Percentiles rank a stretch among this genome's conserved stretches.
Conservation (phyloP, 2,113 vertebrate species). For the Phalacrocorax pelagicus region DNA sequence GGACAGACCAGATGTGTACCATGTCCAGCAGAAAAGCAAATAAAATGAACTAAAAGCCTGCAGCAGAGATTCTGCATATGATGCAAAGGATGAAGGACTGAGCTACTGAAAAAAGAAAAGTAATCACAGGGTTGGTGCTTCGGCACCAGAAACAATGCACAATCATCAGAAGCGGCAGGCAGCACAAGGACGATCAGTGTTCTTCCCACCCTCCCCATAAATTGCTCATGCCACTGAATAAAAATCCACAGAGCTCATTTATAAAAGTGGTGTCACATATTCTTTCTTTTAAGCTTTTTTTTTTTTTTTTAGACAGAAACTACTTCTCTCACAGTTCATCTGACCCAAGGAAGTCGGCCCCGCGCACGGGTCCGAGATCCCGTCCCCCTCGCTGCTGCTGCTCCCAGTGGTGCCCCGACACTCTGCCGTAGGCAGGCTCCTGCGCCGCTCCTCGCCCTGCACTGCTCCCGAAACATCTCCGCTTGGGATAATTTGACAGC, state of each 20-base stretch:
- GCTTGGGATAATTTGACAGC: not conserved
- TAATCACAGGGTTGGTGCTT: not conserved
- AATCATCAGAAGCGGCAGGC: not conserved
- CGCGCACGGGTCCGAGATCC: rapidly evolving
- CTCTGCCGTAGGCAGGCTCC: rapidly evolving
- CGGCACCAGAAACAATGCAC: not conserved
- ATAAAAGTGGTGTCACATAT: not conserved
- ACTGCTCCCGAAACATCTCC: rapidly evolving
- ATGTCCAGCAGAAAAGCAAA: not conserved
- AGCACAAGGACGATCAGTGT: not conserved
- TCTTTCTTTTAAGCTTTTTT: not conserved
- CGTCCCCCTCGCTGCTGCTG: not conserved
- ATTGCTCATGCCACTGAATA: not conserved
- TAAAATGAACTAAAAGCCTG: not conserved
- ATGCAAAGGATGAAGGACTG: not conserved
- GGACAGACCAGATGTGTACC: not conserved
- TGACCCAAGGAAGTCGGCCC: not conserved
- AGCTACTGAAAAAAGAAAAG: not conserved
- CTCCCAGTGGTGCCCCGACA: not conserved
- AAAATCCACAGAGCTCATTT: not conserved
- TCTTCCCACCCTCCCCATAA: not conserved
- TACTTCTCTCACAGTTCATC: not conserved
- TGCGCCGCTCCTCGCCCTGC: not conserved
- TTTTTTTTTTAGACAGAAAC: not conserved
- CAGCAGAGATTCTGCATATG: not conserved